Evolutionary conservation across 2,113 vertebrate genomes (phyloP), one percentile per base, ranked within the genome.

Genomic region (Leuciscus idus): DNA sequence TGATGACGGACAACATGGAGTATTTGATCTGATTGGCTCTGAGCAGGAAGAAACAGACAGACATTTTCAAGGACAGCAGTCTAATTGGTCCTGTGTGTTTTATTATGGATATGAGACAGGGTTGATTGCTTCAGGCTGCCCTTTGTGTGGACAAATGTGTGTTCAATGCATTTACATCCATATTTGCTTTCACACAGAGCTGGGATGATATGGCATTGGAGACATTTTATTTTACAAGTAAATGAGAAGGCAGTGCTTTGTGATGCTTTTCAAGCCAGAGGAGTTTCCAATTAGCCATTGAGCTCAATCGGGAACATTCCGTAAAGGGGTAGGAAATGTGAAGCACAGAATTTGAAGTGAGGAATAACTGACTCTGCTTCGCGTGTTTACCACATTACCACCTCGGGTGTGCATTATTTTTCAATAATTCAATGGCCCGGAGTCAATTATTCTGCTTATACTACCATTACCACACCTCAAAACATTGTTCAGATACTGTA

Each of bases 21-120:
- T 19, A 39, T 46, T 64, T 12, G 6, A 78, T 78, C 39, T 43
- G 28, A 62, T 46, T 15, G 1, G 33, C 19, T 39, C 30, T 6
- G 50, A 72, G 50, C 23, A 72, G 39, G 36, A 17, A 70, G 26
- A 64, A 86, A 81, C 26, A 83, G 66, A 59, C 30, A 23, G 19
- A 19, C 48, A 43, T 73, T 70, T 82, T 88, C 84, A 86, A 88
- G 81, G 66, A 80, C 57, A 10, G 19, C 33, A 48, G 28, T 33
- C n/a, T 86, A 86, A 86, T 73, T 88, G 80, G 52, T 59, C 33
- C 79, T 52, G 72, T 39, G 43, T 74, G 28, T 83, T 73, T 48
- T 61, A 50, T 85, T 43, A 72, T 61, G 72, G 70, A 66, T 23
- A 68, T 0, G 30, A 75, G 55, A 39, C 17, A 59, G 78, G 59